A percentile compares a stretch with the other conserved stretches of the same genome.
Conservation (phyloP, 2,113 vertebrate genomes). For the Megaceryle torquata region DNA sequence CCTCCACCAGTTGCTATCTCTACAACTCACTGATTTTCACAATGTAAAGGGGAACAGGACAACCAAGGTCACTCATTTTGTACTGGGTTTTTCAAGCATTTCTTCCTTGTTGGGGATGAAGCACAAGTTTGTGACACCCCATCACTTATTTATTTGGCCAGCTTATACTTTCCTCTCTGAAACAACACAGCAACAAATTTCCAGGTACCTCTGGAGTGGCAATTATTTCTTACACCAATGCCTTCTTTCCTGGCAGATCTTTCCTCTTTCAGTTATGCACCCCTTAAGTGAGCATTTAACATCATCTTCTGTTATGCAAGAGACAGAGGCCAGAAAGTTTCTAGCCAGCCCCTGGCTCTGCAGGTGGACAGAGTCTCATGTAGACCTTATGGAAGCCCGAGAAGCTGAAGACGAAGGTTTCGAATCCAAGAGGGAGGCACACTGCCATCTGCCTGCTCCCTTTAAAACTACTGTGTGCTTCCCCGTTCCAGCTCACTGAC, state of each 20-base stretch:
- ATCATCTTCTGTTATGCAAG: not conserved
- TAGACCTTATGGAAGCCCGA: not conserved
- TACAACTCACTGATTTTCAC: not conserved
- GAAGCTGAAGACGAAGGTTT: not conserved
- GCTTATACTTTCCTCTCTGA: not conserved
- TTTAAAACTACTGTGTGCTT: not conserved
- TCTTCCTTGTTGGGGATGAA: not conserved
- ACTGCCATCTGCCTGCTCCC: conserved; percentile 55
- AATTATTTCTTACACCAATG: not conserved
- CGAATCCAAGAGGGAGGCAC: conserved; percentile 24
- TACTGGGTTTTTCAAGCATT: not conserved
- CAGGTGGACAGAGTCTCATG: not conserved
- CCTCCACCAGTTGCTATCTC: not conserved
- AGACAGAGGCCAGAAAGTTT: not conserved
- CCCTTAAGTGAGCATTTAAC: not conserved
- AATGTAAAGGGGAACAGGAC: not conserved
- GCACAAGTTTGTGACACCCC: not conserved
- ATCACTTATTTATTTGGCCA: not conserved
- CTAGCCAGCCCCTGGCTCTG: not conserved
- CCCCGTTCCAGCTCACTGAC: not conserved
- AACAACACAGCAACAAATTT: not conserved
- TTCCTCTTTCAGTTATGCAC: not conserved
- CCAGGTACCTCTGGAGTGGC: not conserved
- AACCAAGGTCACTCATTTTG: not conserved
- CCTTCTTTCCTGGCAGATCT: not conserved